These are phyloP conservation scores for Pedionomus torquatus DNA, from an alignment of 2,113 vertebrate genomes.

Conservation along the genomic window DNA sequence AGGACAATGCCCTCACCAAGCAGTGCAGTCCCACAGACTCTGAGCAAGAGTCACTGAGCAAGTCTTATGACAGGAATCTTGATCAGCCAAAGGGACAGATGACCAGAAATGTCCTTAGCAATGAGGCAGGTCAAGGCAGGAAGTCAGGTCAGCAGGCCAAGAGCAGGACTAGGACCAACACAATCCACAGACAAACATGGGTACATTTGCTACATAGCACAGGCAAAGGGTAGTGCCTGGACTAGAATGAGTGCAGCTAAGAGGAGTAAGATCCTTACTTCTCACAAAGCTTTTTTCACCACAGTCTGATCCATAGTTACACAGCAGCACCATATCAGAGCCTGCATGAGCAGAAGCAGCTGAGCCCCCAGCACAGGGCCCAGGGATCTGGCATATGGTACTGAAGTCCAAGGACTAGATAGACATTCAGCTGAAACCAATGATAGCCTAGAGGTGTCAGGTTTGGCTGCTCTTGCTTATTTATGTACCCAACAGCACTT, in stretches of 20 bases:
- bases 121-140: not conserved
- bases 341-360: not conserved
- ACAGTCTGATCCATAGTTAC: not conserved
- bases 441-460: not conserved
- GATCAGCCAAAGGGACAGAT: not conserved
- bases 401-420: not conserved
- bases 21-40: not conserved
- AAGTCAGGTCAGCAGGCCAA: not conserved
- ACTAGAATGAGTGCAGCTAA: not conserved
- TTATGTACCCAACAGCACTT: not conserved
- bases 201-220: fast-evolving
- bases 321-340: fast-evolving
- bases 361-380: not conserved
- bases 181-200: not conserved
- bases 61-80: not conserved
- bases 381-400: not conserved
- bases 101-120: not conserved
- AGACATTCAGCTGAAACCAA: not conserved
- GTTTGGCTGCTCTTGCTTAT: not conserved
- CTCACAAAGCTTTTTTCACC: not conserved
- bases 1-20: not conserved
- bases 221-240: not conserved
- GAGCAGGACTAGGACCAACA: not conserved
- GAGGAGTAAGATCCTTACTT: not conserved
- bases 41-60: fast-evolving